Evolutionary conservation across 2,113 vertebrate genomes (phyloP).

Genomic region (Calypte anna): DNA sequence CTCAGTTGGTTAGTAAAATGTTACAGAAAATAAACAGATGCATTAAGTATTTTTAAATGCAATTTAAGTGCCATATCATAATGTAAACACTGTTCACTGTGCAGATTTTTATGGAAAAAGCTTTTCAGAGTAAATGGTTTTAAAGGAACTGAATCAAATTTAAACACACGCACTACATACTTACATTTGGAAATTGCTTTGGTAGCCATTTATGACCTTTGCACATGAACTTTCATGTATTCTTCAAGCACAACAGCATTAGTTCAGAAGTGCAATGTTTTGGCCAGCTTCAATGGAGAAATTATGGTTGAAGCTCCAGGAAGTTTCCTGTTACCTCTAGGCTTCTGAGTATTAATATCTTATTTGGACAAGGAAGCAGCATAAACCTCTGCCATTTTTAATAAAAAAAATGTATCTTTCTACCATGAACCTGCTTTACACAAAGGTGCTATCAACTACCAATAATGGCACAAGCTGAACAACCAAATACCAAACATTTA

Average conservation of each 20-base stretch:
- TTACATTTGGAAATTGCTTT: constrained; percentile 20
- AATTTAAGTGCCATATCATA: not conserved
- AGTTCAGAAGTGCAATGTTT: not conserved
- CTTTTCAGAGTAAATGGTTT: constrained; percentile 15
- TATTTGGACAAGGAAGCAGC: not conserved
- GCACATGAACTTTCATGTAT: not conserved
- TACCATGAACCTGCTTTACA: not conserved
- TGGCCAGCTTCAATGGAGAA: not conserved
- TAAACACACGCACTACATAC: not conserved
- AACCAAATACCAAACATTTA: not conserved
- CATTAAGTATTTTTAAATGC: not conserved
- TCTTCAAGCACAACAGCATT: not conserved
- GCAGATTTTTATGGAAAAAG: not conserved
- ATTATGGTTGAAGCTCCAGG: not conserved
- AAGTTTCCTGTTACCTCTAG: not conserved
- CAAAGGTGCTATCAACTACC: not conserved
- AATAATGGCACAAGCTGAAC: not conserved
- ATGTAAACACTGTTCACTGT: constrained; percentile 16
- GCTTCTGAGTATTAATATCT: not conserved
- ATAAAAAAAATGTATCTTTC: not conserved
- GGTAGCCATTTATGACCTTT: constrained; percentile 7
- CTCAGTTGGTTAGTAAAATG: not conserved
- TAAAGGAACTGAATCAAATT: constrained; percentile 3
- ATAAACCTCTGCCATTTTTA: not conserved
- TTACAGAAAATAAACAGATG: constrained; percentile 44